Conservation (phyloP, 1,140 invertebrate genomes). For the Doryteuthis pealeii region DNA sequence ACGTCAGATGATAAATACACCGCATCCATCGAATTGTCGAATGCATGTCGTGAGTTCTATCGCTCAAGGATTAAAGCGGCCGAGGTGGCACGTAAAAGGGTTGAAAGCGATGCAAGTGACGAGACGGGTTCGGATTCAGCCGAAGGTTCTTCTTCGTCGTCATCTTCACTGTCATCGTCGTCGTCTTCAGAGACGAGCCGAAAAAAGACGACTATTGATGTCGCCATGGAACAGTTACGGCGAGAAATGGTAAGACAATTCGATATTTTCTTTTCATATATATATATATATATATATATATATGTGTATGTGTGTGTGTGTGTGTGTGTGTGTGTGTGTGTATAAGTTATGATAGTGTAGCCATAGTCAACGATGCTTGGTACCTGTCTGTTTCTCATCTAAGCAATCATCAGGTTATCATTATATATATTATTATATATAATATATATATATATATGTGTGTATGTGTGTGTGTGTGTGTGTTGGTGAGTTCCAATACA, state of each 20-base stretch:
- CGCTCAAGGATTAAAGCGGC: constrained; percentile 40
- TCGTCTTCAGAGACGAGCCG: neutral
- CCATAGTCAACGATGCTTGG: too few relatives aligned
- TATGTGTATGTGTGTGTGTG: neutral
- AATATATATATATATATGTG: too few relatives aligned
- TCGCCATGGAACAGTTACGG: constrained; percentile 39
- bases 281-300: neutral
- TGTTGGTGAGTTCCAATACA: too few relatives aligned
- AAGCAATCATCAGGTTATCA: too few relatives aligned
- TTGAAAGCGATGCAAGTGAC: constrained; percentile 6
- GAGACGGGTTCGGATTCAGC: neutral
- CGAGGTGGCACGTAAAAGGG: constrained; percentile 17
- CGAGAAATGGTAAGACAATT: constrained; percentile 44
- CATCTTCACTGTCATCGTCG: neutral
- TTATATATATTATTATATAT: too few relatives aligned
- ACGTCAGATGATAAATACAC: constrained; percentile 38
- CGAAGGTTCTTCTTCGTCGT: neutral
- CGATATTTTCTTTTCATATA: neutral
- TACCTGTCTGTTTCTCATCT: too few relatives aligned
- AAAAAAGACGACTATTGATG: constrained; percentile 37
- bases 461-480: too few relatives aligned
- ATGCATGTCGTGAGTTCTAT: constrained; percentile 46
- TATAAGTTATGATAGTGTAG: too few relatives aligned
- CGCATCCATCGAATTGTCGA: constrained; percentile 46
- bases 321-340: neutral